Percentiles rank a stretch among this genome's conserved stretches.
Evolutionary conservation across 2,888 invertebrate species (phyloP).

Genomic region (Acronicta alni): DNA sequence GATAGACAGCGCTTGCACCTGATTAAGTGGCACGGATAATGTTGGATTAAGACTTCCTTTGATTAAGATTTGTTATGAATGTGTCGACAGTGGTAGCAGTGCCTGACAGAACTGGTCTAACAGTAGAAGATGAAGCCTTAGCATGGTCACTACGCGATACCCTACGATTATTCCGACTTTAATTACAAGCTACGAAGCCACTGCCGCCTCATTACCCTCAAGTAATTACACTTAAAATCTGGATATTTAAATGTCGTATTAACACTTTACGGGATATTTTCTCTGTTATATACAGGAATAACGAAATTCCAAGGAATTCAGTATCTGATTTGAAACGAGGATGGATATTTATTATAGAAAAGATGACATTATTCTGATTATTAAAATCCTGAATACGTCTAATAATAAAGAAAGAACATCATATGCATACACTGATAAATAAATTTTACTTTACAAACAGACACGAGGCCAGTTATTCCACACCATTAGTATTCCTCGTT

Average conservation of each 20-base stretch:
- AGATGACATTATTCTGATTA: slow-evolving; percentile 2
- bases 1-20: slow-evolving; percentile 53
- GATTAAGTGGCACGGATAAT: slow-evolving; percentile 61
- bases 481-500: slow-evolving; percentile 58
- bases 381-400: slow-evolving; percentile 13
- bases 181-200: slow-evolving; percentile 63
- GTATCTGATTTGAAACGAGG: too few species aligned
- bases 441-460: slow-evolving; percentile 55
- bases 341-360: neutral
- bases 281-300: slow-evolving; percentile 8
- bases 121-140: slow-evolving; percentile 47
- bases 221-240: slow-evolving; percentile 51
- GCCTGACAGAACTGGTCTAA: slow-evolving; percentile 69
- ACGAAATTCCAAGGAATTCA: neutral
- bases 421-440: slow-evolving; percentile 43
- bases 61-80: slow-evolving; percentile 62
- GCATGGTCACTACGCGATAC: slow-evolving; percentile 59
- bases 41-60: slow-evolving; percentile 63
- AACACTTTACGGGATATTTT: slow-evolving; percentile 18
- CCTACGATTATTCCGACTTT: slow-evolving; percentile 64
- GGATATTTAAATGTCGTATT: slow-evolving; percentile 37
- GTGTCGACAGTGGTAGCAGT: slow-evolving; percentile 55
- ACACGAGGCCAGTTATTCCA: slow-evolving; percentile 37
- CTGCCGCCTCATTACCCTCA: slow-evolving; percentile 66
- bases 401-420: slow-evolving; percentile 43